A percentile compares a stretch with the other conserved stretches of the same genome.
phyloP scores from a whole-genome alignment of 2,797 vertebrate species.

The Lophius americanus region DNA sequence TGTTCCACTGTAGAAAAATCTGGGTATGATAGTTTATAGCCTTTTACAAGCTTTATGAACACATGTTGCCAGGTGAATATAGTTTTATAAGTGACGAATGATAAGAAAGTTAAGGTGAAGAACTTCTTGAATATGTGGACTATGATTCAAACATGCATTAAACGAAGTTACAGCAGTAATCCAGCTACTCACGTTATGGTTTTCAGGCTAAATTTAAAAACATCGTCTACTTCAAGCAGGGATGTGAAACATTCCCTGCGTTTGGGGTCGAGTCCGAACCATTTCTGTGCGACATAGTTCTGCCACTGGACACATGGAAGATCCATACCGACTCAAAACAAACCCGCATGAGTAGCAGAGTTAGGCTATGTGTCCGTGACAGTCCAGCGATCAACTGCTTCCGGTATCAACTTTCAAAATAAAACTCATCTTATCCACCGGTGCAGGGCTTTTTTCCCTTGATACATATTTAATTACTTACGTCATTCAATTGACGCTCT shows the following conservation, averaged over 20 bases:
- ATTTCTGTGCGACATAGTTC: slow-evolving; percentile 74
- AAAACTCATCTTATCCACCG: slow-evolving; percentile 2
- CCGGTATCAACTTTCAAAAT: slow-evolving; percentile 25
- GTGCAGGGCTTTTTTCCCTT: too few species aligned
- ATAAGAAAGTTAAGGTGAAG: too few species aligned
- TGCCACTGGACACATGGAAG: slow-evolving; percentile 77
- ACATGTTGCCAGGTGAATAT: too few species aligned
- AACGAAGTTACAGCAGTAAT: background rate
- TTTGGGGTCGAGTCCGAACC: slow-evolving; percentile 63
- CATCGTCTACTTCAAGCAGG: slow-evolving; percentile 67
- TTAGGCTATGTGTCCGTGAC: slow-evolving; percentile 24
- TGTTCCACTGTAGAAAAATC: too few species aligned
- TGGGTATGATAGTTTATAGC: too few species aligned
- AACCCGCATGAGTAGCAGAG: background rate
- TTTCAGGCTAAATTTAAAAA: slow-evolving; percentile 67
- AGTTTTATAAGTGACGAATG: too few species aligned
- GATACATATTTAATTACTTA: too few species aligned
- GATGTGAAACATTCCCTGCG: slow-evolving; percentile 59
- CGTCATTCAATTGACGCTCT: too few species aligned
- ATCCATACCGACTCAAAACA: slow-evolving; percentile 66
- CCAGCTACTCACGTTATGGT: slow-evolving; percentile 71
- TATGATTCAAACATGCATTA: background rate
- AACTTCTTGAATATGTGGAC: too few species aligned
- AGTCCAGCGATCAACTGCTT: background rate
- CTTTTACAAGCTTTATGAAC: too few species aligned